Base-by-base conservation (phyloP, 1,140 invertebrate species). In the Papilio polytes region DNA sequence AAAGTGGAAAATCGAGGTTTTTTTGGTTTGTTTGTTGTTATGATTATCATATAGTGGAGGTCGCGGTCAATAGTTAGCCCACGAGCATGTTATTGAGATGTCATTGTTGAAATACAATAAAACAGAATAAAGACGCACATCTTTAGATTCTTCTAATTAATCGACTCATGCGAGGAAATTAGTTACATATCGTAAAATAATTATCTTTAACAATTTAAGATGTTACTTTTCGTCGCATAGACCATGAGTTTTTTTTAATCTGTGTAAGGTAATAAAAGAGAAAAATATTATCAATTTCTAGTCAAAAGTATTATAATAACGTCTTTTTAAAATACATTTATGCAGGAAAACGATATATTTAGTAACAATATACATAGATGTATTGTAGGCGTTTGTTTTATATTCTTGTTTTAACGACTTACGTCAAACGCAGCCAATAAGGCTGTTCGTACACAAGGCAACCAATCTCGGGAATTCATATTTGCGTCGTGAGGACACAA, bases 1-100 rank as follows among this genome's bases (percentile, higher is more conserved):
- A 76, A 70, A 76, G 74, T 78, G 12, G 36, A 59, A 78, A 78
- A 59, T 56, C 76, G 48, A 78, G 76, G 53, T 59, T 46, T 31
- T 70, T 59, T 76, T 78, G 51, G 31, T 31, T 31, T 41, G 76
- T 78, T 78, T 78, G 31, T 78, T 18, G n/a, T 78, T n/a, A 1
- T 59, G 22, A 78, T 78, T 78, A 78, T 18, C 77, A 63, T 63
- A 63, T 13, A 63, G n/a, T 66, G 56, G 56, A 78, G 77, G 77
- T 66, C 56, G 74, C 53, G 74, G 74, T 59, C 74, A 78, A 18
- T 22, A 20, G 53, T 9, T 41, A n/a, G 18, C 77, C 77, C 77
- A 78, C 77, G 77, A 46, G 53, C 72, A 3, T 70, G 22, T 13
- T 31, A 26, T 66, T 31, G 20, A 63, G 59, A 63, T 26, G 1